These are phyloP conservation scores for Pristionchus exspectatus DNA, from an alignment of 2,888 invertebrate species.

Conservation along the genomic window DNA sequence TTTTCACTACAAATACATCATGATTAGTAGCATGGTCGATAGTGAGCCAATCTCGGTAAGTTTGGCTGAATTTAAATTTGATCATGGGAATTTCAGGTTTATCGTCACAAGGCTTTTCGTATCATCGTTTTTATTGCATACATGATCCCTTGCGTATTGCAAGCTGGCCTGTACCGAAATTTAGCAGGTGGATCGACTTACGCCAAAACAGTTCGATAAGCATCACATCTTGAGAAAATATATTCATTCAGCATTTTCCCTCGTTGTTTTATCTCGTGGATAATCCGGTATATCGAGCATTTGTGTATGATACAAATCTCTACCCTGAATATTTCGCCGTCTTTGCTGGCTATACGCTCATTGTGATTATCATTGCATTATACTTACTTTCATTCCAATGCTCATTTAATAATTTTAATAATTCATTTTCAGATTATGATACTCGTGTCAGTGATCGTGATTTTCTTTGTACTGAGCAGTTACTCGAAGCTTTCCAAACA, in stretches of 20 bases:
- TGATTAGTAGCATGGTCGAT: not conserved
- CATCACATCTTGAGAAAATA: not conserved
- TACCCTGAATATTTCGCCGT: no score
- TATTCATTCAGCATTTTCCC: not conserved
- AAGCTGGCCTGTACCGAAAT: not conserved
- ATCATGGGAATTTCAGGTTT: not conserved
- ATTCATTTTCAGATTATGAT: no score
- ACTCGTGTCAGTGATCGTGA: no score
- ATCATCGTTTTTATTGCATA: not conserved
- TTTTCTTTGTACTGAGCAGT: no score
- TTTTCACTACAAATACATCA: conserved; percentile 2
- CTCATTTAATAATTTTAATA: no score
- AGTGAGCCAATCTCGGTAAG: not conserved
- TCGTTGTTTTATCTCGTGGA: not conserved
- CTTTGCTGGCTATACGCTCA: no score
- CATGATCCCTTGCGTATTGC: not conserved
- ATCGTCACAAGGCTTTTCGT: not conserved
- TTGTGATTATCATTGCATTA: no score
- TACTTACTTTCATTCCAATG: no score
- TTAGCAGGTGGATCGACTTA: not conserved
- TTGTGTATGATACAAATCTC: not conserved
- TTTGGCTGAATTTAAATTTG: not conserved
- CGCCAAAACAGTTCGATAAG: not conserved
- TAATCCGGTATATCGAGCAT: not conserved
- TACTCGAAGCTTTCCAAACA: no score